phyloP scores from a whole-genome alignment of 2,888 invertebrate species.

The Tenthredo distinguenda region DNA sequence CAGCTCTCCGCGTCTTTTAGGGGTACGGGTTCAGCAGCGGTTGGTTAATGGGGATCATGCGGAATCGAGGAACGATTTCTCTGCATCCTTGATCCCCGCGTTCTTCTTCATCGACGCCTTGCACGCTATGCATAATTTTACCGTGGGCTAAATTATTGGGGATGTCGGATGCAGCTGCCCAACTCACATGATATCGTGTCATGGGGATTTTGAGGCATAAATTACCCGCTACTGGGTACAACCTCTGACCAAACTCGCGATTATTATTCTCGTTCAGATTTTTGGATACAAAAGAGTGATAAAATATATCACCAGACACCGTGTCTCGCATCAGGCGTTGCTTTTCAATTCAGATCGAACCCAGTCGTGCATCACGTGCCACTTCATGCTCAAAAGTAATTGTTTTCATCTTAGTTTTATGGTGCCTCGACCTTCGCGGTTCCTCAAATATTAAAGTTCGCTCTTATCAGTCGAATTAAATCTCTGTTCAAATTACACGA shows the following conservation, averaged over 20 bases:
- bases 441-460: no score
- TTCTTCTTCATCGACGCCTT: constrained; percentile 48
- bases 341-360: no score
- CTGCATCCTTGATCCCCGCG: constrained; percentile 29
- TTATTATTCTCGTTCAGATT: no score
- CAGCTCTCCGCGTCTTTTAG: background rate
- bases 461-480: no score
- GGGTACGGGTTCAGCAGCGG: background rate
- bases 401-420: no score
- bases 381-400: no score
- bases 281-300: no score
- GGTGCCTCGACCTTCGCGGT: no score
- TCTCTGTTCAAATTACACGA: no score
- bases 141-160: constrained; percentile 39
- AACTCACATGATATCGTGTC: constrained; percentile 42
- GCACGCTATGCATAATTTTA: constrained; percentile 50
- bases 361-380: no score
- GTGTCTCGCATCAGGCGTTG: no score
- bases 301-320: no score
- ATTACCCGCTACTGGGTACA: background rate
- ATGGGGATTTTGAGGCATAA: background rate
- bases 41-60: background rate
- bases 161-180: constrained; percentile 50
- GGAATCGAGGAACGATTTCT: constrained; percentile 35
- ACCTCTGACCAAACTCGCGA: background rate